phyloP scores from a whole-genome alignment of 2,797 vertebrate species.

The Myotis myotis region DNA sequence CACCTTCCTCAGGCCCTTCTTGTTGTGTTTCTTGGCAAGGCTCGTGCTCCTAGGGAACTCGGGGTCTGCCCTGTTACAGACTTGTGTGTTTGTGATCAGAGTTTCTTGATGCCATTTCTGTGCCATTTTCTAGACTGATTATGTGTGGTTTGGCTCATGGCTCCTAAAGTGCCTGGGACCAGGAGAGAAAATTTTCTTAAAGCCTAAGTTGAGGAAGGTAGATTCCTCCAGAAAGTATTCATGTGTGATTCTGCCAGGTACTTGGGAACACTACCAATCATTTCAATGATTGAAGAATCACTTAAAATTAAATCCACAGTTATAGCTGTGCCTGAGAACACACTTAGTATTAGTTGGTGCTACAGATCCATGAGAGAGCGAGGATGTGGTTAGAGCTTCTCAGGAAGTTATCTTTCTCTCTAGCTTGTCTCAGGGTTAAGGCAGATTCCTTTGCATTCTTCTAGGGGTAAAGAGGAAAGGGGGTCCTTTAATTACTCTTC shows the following conservation, averaged over 20 bases:
- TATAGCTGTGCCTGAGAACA: neutral
- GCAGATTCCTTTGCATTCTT: neutral
- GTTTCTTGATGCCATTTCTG: neutral
- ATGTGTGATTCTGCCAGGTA: neutral
- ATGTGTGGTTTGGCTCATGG: neutral
- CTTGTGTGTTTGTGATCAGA: neutral
- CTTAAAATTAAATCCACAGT: neutral
- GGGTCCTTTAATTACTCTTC: neutral
- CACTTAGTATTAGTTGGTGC: neutral
- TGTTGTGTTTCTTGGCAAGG: neutral
- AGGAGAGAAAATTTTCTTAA: neutral
- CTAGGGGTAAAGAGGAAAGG: neutral
- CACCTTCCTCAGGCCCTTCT: neutral
- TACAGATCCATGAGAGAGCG: neutral
- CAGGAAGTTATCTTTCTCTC: neutral
- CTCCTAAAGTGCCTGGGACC: neutral
- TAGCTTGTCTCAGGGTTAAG: neutral
- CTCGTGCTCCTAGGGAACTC: neutral
- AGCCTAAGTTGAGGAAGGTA: neutral
- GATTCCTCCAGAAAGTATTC: neutral
- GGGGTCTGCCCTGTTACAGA: neutral
- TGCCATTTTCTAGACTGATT: neutral
- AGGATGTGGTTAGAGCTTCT: neutral
- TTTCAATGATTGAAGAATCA: neutral
- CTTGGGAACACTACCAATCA: neutral